A percentile compares a stretch with the other conserved stretches of the same genome.
These are phyloP conservation scores for Elymnias hypermnestra DNA, from an alignment of 1,140 invertebrate species.

Conservation along the genomic window DNA sequence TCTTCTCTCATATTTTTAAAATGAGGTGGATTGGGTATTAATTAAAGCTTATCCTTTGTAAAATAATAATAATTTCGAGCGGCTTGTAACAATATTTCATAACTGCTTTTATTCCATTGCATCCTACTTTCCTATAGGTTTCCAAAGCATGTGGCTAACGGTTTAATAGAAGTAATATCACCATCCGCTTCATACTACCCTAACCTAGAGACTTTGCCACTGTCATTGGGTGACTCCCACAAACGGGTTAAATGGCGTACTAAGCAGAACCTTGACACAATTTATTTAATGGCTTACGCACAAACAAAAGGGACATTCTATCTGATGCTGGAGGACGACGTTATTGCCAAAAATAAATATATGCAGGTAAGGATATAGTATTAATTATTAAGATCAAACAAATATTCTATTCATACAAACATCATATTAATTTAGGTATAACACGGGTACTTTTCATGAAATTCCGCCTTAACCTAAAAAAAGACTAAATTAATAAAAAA, in stretches of 20 bases:
- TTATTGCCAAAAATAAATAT: constrained; percentile 91
- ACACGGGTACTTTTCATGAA: too few species aligned
- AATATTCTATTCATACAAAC: too few species aligned
- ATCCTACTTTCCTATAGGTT: constrained; percentile 77
- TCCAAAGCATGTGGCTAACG: constrained; percentile 83
- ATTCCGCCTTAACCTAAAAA: too few species aligned
- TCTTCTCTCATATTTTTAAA: too few species aligned
- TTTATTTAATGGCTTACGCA: constrained; percentile 97
- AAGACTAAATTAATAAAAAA: too few species aligned
- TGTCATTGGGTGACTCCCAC: constrained; percentile 90
- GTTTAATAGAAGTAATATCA: constrained; percentile 92
- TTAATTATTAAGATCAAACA: neutral
- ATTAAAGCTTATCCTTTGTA: too few species aligned
- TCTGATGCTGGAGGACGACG: constrained; percentile 96
- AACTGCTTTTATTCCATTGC: neutral
- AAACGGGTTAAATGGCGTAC: constrained; percentile 95
- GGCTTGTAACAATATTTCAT: neutral
- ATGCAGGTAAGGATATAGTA: constrained; percentile 73
- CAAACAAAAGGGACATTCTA: constrained; percentile 88
- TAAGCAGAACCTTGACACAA: constrained; percentile 97
- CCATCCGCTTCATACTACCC: constrained; percentile 93
- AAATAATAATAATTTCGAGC: too few species aligned
- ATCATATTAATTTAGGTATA: too few species aligned
- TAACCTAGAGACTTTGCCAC: constrained; percentile 84
- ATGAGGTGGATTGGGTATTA: too few species aligned